A percentile compares a stretch with the other conserved stretches of the same genome.
phyloP scores from a whole-genome alignment of 2,113 vertebrate species.

The Todiramphus chloris region DNA sequence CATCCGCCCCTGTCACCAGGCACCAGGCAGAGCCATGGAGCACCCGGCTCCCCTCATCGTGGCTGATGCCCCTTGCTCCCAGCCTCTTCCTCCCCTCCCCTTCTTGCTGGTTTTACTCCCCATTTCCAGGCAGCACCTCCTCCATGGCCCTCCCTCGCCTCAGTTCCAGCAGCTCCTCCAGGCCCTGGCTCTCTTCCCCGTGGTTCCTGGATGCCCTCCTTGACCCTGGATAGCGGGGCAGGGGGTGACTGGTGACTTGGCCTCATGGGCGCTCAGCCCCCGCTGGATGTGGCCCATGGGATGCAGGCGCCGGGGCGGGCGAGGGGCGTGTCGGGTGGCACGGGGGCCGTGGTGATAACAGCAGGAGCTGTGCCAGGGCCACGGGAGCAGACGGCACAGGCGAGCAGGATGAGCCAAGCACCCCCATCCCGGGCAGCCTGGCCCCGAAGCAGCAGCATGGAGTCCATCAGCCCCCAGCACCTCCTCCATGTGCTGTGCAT shows the following conservation, averaged over 20 bases:
- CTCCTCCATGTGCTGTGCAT: not conserved
- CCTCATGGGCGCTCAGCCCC: not conserved
- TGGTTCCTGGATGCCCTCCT: not conserved
- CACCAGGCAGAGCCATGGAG: not conserved
- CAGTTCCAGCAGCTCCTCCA: not conserved
- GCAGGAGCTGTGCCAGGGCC: not conserved
- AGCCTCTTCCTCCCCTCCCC: not conserved
- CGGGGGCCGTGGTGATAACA: not conserved
- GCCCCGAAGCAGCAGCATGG: not conserved
- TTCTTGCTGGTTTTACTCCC: not conserved
- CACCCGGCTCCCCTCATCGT: fast-evolving
- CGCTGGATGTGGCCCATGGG: not conserved
- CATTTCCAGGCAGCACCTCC: constrained; percentile 15
- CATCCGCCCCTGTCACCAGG: not conserved
- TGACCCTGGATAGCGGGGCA: not conserved
- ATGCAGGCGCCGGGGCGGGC: not conserved
- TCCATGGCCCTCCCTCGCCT: not conserved
- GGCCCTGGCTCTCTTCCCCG: not conserved
- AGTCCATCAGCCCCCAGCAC: fast-evolving
- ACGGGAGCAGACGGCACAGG: not conserved
- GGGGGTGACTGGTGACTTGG: fast-evolving
- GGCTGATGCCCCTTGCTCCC: not conserved
- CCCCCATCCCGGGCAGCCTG: not conserved
- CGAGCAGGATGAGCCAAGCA: not conserved
- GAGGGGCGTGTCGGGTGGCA: not conserved